Base-by-base conservation (phyloP, 2,888 invertebrate genomes). In the Sarcophaga variegata region DNA sequence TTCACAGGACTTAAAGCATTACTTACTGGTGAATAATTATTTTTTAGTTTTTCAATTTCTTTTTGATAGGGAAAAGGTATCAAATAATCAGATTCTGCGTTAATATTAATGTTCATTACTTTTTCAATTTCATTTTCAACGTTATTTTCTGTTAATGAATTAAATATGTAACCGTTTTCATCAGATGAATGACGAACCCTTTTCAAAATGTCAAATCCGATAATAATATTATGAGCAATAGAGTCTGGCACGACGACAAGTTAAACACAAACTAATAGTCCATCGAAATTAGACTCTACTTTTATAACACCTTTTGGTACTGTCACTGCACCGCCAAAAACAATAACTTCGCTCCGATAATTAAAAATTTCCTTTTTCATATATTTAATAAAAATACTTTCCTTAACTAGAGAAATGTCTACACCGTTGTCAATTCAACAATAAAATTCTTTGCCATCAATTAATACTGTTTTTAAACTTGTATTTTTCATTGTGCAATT, bases 91-190 rank as follows among this genome's bases (percentile, higher is more conserved):
- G 66, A 47, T 59, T 74, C 72, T 67, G 72, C 37, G 14, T 59
- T 22, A 45, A 79, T 45, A 54, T 20, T 75, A 25, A 82, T 74
- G 63, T 79, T 82, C 78, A 81, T 75, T 5, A 86, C n/a, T 22
- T 60, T 45, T 66, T 83, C 37, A 37, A 63, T 54, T 69, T 70
- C 75, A 10, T 25, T 47, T 47, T 75, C 25, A 25, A 37, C 59
- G 3, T n/a, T 27, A 14, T 22, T 62, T 71, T 78, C 27, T 54
- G 71, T 77, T 64, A 81, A 49, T 0, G 25, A 71, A 14, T 62
- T 14, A 71, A 85, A 85, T 14, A 5, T 77, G 37, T 85, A 85
- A 37, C 77, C 81, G 47, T 72, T 76, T 59, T 81, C 77, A 37
- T 37, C 37, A 6, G 37, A 37, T 6, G 37, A 6, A 6, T 37